These are phyloP conservation scores for Crenuchus spilurus DNA, from an alignment of 2,797 vertebrate genomes.

Conservation along the genomic window DNA sequence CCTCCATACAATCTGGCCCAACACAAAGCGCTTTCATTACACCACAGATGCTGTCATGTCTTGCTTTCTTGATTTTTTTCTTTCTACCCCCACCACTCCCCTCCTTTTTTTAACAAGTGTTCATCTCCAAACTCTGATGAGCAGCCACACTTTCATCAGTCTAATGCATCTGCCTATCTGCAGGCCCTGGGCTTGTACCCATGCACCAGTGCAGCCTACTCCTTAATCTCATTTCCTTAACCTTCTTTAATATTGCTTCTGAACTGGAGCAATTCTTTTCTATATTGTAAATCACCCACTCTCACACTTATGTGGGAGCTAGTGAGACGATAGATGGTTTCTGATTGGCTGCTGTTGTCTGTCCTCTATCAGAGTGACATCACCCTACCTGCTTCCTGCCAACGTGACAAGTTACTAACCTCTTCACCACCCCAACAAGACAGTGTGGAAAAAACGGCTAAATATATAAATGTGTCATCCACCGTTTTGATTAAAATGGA, in stretches of 20 bases:
- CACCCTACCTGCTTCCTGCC: conserved; percentile 41
- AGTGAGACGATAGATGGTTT: conserved; percentile 5
- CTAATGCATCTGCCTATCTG: conserved; percentile 73
- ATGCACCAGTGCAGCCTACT: conserved; percentile 37
- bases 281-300: conserved; percentile 78
- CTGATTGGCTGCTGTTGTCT: conserved; percentile 43
- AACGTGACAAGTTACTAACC: conserved; percentile 23
- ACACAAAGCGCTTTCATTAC: conserved; percentile 57
- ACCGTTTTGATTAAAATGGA: conserved; percentile 53
- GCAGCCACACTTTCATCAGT: conserved; percentile 79
- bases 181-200: conserved; percentile 32
- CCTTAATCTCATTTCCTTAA: conserved; percentile 78
- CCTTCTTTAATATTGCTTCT: conserved; percentile 62
- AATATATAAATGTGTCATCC: conserved; percentile 52
- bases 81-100: conserved; percentile 5
- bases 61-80: conserved; percentile 37
- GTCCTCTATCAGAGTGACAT: conserved; percentile 44
- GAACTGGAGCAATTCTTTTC: conserved; percentile 67
- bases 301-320: conserved; percentile 31
- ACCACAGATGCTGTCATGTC: conserved; percentile 55
- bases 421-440: conserved; percentile 10
- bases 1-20: conserved; percentile 56
- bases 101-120: conserved; percentile 77
- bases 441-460: conserved; percentile 27
- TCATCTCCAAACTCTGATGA: conserved; percentile 76